A percentile compares a stretch with the other conserved stretches of the same genome.
Evolutionary conservation across 2,888 invertebrate genomes (phyloP).

Genomic region (Calliopum simillimum): DNA sequence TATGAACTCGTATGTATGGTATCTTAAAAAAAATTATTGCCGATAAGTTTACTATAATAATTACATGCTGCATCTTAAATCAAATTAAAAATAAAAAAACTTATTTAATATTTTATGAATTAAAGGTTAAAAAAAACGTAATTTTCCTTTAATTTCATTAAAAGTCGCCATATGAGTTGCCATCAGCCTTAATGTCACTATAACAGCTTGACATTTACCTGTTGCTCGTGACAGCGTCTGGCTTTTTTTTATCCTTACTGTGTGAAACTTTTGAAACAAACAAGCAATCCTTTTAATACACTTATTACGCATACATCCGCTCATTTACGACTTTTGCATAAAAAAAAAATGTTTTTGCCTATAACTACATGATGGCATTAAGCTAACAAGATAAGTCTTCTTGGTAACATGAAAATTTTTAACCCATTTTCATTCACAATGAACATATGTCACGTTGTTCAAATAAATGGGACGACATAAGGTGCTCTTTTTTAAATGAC

Average conservation of each 20-base stretch:
- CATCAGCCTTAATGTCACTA: not conserved
- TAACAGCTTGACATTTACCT: conserved; percentile 7
- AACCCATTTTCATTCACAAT: too few relatives aligned
- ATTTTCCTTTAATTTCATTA: not conserved
- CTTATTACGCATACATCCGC: not conserved
- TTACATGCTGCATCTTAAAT: too few relatives aligned
- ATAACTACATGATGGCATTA: not conserved
- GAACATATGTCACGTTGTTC: too few relatives aligned
- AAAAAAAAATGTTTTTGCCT: not conserved
- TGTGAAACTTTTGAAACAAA: not conserved
- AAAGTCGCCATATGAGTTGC: not conserved
- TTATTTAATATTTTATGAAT: too few relatives aligned
- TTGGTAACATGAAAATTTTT: too few relatives aligned
- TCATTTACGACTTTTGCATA: not conserved
- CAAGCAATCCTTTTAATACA: not conserved
- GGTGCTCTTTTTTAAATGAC: too few relatives aligned
- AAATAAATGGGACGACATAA: too few relatives aligned
- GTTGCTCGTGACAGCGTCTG: conserved; percentile 12
- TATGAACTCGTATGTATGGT: too few relatives aligned
- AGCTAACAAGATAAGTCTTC: not conserved
- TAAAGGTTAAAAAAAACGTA: not conserved
- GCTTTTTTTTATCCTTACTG: not conserved
- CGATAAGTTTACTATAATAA: too few relatives aligned
- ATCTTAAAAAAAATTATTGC: too few relatives aligned
- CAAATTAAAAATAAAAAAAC: too few relatives aligned